Evolutionary conservation across 1,140 invertebrate genomes (phyloP).

Genomic region (Phortica variegata): DNA sequence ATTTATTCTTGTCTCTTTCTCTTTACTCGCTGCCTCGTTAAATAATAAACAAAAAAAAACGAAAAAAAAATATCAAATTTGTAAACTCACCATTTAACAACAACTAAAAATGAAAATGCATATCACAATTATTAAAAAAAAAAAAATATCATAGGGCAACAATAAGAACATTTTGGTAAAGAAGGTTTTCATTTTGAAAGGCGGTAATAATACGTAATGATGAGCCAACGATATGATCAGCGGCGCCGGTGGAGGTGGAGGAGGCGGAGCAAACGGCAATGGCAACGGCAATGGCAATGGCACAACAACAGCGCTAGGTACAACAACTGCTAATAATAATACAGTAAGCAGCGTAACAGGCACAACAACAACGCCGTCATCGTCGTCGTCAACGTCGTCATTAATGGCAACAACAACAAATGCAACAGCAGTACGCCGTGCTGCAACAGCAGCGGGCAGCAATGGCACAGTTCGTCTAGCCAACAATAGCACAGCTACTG

Average conservation of each 20-base stretch:
- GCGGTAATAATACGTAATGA: conserved; percentile 58
- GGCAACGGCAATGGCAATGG: conserved; percentile 16
- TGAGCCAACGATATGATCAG: conserved; percentile 57
- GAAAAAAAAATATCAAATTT: no score
- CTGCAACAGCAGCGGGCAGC: background rate
- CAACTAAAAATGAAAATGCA: conserved; percentile 20
- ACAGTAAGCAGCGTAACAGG: conserved; percentile 19
- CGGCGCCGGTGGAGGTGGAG: conserved; percentile 49
- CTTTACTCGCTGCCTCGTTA: conserved; percentile 38
- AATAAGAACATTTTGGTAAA: conserved; percentile 58
- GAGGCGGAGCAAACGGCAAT: conserved; percentile 24
- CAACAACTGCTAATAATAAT: conserved; percentile 23
- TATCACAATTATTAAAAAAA: conserved; percentile 17
- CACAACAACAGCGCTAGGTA: conserved; percentile 7
- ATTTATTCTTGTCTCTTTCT: conserved; percentile 52
- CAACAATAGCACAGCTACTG: conserved; percentile 10
- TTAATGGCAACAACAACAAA: conserved; percentile 25
- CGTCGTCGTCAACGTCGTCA: conserved; percentile 26
- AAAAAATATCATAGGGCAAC: conserved; percentile 40
- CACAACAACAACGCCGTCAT: conserved; percentile 23
- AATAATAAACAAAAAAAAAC: conserved; percentile 12
- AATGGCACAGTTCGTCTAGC: background rate
- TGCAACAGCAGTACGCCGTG: background rate
- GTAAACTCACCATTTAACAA: conserved; percentile 30
- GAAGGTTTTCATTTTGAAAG: conserved; percentile 58